Evolutionary conservation across 92 coral and sea anemone genomes (phyloP), one percentile per base, ranked within the genome.

Genomic region (Isaurus tuberculatus): DNA sequence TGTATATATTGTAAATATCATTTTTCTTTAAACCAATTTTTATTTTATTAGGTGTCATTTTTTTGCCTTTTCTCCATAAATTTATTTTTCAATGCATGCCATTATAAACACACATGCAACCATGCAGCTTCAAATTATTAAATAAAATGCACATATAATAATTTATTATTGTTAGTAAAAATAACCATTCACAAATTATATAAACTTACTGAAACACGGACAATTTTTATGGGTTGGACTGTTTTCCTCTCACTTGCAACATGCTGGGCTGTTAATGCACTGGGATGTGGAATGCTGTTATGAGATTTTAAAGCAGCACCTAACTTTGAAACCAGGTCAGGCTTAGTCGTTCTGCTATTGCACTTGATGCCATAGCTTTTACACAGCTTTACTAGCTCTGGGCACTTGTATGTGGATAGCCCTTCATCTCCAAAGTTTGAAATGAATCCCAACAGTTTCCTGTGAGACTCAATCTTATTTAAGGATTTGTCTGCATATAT

Each of bases 301-400:
- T 55, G 30, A 6, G 11, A 23, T 8, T 23, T 7, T 2, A 84
- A 16, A 60, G 73, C 87, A 84, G 26, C 11, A 14, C 61, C 57
- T 8, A 84, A 20, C 37, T 58, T 23, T 32, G 55, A 27, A 23
- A 71, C 61, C 14, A 86, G 44, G 8, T 60, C 72, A 16, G 86
- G 37, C 36, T 86, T 86, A 17, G 71, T 86, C 8, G 36, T 31
- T 17, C 79, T 36, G 31, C 85, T 11, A 26, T 20, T 80, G 46
- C 20, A 46, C 16, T 53, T 7, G 15, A 79, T 42, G 8, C 90
- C 83, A 73, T 81, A 81, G 20, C 65, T 75, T 31, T 37, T 25
- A 20, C 83, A 34, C 9, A 87, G 79, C 55, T 58, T 44, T 19
- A 63, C 25, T 20, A 87, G 83, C 58, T 87, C 90, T 5, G 33